Base-by-base conservation (phyloP, 2,888 invertebrate genomes). In the Himalopsyche anomala region DNA sequence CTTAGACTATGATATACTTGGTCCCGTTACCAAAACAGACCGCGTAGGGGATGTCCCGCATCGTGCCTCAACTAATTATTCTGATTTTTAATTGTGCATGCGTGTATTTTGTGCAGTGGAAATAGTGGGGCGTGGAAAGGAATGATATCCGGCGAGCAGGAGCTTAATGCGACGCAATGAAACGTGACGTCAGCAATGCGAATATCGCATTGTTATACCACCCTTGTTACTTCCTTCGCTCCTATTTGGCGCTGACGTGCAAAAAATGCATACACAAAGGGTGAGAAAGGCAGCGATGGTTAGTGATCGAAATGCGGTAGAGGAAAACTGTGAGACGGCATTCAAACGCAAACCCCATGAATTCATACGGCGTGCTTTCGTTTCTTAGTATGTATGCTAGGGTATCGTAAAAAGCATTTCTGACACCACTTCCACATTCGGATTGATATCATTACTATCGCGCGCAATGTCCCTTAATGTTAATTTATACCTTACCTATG, bases 221-320 rank as follows among this genome's bases (percentile, higher is more conserved):
- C 74, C 74, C 74, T 74, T 15, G 74, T 36, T 15, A 74, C 36
- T 36, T 74, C 74, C 74, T 74, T 38, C 74, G 74, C 74, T 28
- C 74, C 74, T 74, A 36, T 38, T 74, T 36, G 28, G 36, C 12
- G 74, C 74, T 74, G 74, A 74, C 74, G 74, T 36, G 74, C 19
- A 74, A 74, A 62, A 74, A 74, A 74, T 74, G 74, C 74, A 74
- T 36, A 74, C 74, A 74, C 74, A 74, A 74, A 74, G 74, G 74
- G 74, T 36, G 74, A 74, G 74, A 74, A 11, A 36, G 11, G 62
- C 9, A 11, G 62, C 15, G 74, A 15, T 74, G 74, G 2, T 74
- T 74, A 74, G 74, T 74, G 38, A 74, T 74, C 74, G 74, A 74
- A 74, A 74, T 74, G 74, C 15, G 74, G 74, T 36, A 36, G 36